Conservation (phyloP, 2,113 vertebrate species). For the Lathamus discolor region DNA sequence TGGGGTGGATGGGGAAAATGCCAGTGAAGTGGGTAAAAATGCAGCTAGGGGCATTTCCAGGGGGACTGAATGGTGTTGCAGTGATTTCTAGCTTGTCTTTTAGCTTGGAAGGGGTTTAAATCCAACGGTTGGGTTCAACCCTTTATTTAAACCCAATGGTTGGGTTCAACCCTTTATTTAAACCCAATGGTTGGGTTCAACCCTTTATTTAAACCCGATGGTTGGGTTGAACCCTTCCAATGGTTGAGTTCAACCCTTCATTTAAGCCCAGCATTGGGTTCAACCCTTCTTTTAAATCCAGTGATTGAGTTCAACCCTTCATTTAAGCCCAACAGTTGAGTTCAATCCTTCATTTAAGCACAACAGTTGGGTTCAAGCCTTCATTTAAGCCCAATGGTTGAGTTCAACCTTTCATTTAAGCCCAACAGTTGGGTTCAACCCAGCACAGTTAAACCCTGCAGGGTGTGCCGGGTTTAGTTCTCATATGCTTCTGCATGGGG, state of each 20-base stretch:
- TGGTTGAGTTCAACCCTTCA: not conserved
- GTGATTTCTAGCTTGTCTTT: not conserved
- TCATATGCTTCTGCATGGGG: accelerated
- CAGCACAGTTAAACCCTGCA: not conserved
- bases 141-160: not conserved
- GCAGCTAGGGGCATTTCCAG: not conserved
- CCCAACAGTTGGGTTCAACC: not conserved
- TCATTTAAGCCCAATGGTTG: not conserved
- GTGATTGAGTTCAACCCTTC: not conserved
- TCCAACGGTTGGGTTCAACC: not conserved
- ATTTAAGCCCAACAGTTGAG: not conserved
- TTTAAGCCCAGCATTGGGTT: not conserved
- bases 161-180: not conserved
- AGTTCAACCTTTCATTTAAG: not conserved
- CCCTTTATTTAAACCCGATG: too few species aligned
- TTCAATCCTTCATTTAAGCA: not conserved
- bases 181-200: not conserved
- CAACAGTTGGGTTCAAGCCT: not conserved
- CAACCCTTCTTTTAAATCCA: not conserved
- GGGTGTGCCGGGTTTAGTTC: accelerated
- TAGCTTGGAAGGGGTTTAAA: not conserved
- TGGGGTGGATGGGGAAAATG: not conserved
- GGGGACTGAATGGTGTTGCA: accelerated
- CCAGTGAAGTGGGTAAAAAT: not conserved
- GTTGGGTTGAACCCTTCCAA: accelerated